Conservation (phyloP, 92 coral and sea anemone species). For the Montipora capitata region DNA sequence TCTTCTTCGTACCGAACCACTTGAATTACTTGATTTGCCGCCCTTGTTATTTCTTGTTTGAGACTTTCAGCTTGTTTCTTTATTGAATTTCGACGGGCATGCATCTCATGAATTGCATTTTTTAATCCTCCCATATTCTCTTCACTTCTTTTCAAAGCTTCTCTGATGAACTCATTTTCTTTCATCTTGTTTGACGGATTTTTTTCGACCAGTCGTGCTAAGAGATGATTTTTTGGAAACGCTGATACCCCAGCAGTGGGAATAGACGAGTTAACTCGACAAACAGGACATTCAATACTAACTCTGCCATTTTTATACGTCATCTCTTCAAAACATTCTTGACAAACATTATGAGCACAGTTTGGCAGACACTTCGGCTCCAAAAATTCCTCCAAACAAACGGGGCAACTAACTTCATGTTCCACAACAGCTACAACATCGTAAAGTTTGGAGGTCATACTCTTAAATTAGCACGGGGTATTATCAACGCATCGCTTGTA, state of each 20-base stretch:
- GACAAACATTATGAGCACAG: constrained; percentile 75
- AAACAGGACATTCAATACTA: constrained; percentile 47
- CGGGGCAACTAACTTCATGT: constrained; percentile 67
- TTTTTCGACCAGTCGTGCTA: constrained; percentile 53
- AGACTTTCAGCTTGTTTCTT: constrained; percentile 22
- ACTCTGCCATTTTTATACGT: not conserved
- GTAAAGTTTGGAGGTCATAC: not conserved
- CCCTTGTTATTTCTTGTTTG: not conserved
- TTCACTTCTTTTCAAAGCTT: constrained; percentile 29
- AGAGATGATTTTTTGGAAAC: constrained; percentile 51
- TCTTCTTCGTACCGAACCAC: constrained; percentile 30
- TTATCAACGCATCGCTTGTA: too few relatives aligned
- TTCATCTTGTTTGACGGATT: constrained; percentile 36
- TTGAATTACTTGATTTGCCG: constrained; percentile 1
- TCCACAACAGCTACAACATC: constrained; percentile 33
- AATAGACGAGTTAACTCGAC: constrained; percentile 43
- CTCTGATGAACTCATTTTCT: constrained; percentile 32
- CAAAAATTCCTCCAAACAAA: constrained; percentile 70
- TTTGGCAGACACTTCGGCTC: constrained; percentile 75
- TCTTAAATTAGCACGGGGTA: too few relatives aligned
- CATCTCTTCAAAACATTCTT: constrained; percentile 46
- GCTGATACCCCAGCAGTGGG: constrained; percentile 51
- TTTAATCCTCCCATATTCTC: constrained; percentile 13
- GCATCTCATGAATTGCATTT: constrained; percentile 25
- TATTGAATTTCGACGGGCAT: constrained; percentile 1